These are phyloP conservation scores for Ectemnius lituratus DNA, from an alignment of 2,888 invertebrate species.

Conservation along the genomic window DNA sequence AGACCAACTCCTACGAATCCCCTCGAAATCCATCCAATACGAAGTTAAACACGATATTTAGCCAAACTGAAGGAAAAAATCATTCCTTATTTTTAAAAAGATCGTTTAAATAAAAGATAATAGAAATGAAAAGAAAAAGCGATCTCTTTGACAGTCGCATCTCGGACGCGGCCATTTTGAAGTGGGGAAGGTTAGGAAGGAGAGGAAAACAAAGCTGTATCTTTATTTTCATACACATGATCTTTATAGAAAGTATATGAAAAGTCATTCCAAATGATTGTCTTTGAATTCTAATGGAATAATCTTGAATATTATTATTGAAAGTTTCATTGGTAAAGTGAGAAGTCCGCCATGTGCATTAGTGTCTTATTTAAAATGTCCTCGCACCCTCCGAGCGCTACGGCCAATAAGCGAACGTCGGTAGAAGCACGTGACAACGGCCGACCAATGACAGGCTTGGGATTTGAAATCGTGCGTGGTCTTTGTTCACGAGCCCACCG, in stretches of 20 bases:
- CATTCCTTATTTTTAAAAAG: neutral
- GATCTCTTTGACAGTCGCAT: constrained; percentile 19
- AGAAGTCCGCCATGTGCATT: constrained; percentile 66
- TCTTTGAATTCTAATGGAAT: too few species aligned
- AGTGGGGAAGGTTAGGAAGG: constrained; percentile 60
- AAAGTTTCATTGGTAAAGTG: neutral
- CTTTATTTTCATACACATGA: neutral
- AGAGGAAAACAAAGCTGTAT: constrained; percentile 25
- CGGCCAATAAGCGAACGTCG: constrained; percentile 77
- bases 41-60: too few species aligned
- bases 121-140: constrained; percentile 10
- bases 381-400: constrained; percentile 54
- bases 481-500: constrained; percentile 76
- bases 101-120: neutral
- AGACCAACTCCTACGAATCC: neutral
- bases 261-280: too few species aligned
- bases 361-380: constrained; percentile 64
- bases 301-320: too few species aligned
- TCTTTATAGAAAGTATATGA: too few species aligned
- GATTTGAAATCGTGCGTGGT: constrained; percentile 79
- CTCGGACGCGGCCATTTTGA: constrained; percentile 70
- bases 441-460: constrained; percentile 78
- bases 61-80: constrained; percentile 16
- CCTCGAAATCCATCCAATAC: too few species aligned
- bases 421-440: constrained; percentile 79